These are phyloP conservation scores for Aleiodes alternator DNA, from an alignment of 2,888 invertebrate species.

Conservation along the genomic window DNA sequence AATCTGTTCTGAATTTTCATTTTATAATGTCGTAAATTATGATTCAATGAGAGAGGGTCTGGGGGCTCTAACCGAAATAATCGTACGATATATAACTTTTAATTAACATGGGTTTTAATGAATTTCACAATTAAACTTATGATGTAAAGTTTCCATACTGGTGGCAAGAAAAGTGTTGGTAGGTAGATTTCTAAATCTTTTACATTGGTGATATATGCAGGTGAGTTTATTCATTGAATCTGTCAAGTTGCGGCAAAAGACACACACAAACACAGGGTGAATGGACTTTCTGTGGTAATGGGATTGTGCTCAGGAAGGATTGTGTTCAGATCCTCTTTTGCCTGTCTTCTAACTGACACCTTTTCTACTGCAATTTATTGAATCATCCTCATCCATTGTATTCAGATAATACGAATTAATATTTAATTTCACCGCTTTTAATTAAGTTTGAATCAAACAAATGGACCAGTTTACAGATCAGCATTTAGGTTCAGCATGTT, in stretches of 20 bases:
- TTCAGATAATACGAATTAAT: too few species aligned
- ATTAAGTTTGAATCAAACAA: background rate
- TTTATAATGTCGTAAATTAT: slow-evolving; percentile 15
- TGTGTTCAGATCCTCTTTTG: slow-evolving; percentile 38
- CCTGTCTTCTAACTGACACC: slow-evolving; percentile 52
- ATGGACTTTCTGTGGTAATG: slow-evolving; percentile 36
- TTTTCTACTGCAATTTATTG: background rate
- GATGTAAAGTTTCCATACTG: slow-evolving; percentile 13
- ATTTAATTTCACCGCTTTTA: too few species aligned
- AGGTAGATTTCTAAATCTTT: slow-evolving; percentile 7
- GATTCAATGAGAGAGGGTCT: background rate
- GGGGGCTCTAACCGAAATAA: background rate
- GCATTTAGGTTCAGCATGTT: background rate
- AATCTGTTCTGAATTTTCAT: slow-evolving; percentile 5
- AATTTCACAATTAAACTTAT: slow-evolving; percentile 53
- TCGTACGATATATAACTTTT: slow-evolving; percentile 38
- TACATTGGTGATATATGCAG: slow-evolving; percentile 32
- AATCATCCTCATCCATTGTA: too few species aligned
- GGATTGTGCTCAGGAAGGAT: slow-evolving; percentile 39
- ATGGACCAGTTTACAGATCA: background rate
- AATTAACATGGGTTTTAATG: slow-evolving; percentile 52
- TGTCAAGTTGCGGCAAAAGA: slow-evolving; percentile 24
- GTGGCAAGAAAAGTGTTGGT: background rate
- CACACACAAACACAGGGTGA: background rate
- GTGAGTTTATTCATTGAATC: slow-evolving; percentile 44